Conservation (phyloP, 2,797 vertebrate species). For the Trematomus bernacchii region DNA sequence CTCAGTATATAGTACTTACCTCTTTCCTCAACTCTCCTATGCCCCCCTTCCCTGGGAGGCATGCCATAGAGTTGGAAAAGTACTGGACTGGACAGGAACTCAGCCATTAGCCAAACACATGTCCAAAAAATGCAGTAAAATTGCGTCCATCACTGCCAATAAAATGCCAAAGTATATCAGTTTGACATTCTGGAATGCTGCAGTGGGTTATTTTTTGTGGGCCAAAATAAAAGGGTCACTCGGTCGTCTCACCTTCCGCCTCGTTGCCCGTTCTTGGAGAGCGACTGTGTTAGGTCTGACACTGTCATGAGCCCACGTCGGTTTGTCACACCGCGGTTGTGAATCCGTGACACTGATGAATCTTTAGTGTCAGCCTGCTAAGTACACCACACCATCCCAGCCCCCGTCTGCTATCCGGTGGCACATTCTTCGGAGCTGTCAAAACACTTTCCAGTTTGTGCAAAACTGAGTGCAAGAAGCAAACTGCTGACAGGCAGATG, state of each 20-base stretch:
- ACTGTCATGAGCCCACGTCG: conserved; percentile 14
- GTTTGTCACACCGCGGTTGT: conserved; percentile 39
- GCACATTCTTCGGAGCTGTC: conserved; percentile 64
- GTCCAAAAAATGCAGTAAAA: not conserved
- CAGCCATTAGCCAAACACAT: too few species aligned
- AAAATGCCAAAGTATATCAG: conserved; percentile 7
- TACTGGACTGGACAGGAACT: conserved; percentile 1
- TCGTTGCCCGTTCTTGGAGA: conserved; percentile 24
- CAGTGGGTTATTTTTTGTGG: not conserved
- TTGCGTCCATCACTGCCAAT: conserved; percentile 6
- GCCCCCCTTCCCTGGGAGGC: not conserved
- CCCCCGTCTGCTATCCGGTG: conserved; percentile 48
- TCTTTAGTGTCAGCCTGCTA: conserved; percentile 59
- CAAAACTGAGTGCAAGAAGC: conserved; percentile 46
- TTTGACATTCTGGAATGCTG: conserved; percentile 8
- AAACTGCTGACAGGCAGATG: conserved; percentile 41
- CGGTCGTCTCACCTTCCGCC: conserved; percentile 11
- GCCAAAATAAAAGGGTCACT: not conserved
- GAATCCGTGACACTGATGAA: conserved; percentile 62
- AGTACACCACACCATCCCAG: conserved; percentile 59
- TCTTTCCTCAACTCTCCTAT: not conserved
- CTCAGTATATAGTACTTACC: not conserved
- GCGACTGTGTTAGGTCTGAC: conserved; percentile 37
- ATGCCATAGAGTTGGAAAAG: not conserved
- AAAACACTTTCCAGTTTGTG: conserved; percentile 55